phyloP scores from a whole-genome alignment of 2,888 invertebrate genomes.

The Drosophila hamatofila region DNA sequence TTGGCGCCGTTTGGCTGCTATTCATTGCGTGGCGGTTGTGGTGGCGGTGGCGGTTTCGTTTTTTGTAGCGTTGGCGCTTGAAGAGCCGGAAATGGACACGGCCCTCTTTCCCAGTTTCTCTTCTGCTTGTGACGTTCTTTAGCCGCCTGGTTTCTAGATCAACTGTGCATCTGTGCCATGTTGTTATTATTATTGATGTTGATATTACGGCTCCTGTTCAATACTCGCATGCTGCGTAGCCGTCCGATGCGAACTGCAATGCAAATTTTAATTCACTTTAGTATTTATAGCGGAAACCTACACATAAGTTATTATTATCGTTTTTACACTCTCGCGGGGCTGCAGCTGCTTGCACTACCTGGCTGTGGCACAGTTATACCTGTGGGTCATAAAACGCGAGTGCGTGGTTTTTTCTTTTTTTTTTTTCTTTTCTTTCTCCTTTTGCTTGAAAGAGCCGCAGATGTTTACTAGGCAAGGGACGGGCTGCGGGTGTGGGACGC shows the following conservation, averaged over 20 bases:
- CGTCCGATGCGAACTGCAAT: constrained; percentile 55
- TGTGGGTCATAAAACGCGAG: constrained; percentile 52
- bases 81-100: constrained; percentile 70
- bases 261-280: constrained; percentile 54
- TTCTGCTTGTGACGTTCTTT: constrained; percentile 45
- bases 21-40: constrained; percentile 71
- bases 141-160: constrained; percentile 55
- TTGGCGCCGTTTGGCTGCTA: constrained; percentile 80
- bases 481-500: constrained; percentile 15
- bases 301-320: constrained; percentile 13
- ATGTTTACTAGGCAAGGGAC: constrained; percentile 38
- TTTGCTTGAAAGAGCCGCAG: constrained; percentile 38
- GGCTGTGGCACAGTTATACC: constrained; percentile 31
- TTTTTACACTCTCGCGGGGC: constrained; percentile 21
- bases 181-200: constrained; percentile 34
- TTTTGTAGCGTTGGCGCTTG: constrained; percentile 50
- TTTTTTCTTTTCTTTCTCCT: constrained; percentile 8
- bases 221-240: constrained; percentile 59
- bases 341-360: constrained; percentile 43
- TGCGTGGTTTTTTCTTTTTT: neutral
- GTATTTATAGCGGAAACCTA: constrained; percentile 39
- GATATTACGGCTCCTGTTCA: constrained; percentile 22
- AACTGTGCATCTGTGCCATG: constrained; percentile 60
- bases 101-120: constrained; percentile 24
- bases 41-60: constrained; percentile 36